A percentile compares a stretch with the other conserved stretches of the same genome.
phyloP scores from a whole-genome alignment of 2,888 invertebrate genomes.

The Caenorhabditis macrosperma region DNA sequence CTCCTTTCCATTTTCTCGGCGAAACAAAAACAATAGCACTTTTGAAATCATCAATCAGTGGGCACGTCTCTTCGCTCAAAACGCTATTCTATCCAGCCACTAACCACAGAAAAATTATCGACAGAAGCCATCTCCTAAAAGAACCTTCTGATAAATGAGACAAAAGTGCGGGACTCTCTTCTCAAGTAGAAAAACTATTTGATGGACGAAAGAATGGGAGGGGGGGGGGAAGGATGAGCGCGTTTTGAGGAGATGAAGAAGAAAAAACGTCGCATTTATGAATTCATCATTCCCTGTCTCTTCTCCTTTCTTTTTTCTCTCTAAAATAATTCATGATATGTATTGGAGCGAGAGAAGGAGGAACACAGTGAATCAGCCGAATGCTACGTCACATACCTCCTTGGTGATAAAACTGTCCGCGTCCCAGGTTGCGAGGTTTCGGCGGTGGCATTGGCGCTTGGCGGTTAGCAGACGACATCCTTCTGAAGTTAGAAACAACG shows the following conservation, averaged over 20 bases:
- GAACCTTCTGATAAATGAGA: conserved; percentile 1
- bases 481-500: neutral
- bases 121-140: neutral
- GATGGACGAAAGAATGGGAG: conserved; percentile 4
- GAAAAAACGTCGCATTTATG: conserved; percentile 13
- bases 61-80: conserved; percentile 1
- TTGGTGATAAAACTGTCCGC: conserved; percentile 51
- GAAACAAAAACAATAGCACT: conserved; percentile 17
- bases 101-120: neutral
- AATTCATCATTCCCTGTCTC: conserved; percentile 27
- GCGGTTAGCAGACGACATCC: conserved; percentile 53
- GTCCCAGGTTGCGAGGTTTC: conserved; percentile 49
- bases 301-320: conserved; percentile 2
- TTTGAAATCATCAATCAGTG: conserved; percentile 24
- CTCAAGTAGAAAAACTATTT: neutral
- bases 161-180: neutral
- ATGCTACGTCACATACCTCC: conserved; percentile 39
- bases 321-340: conserved; percentile 38
- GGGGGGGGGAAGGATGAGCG: conserved; percentile 9
- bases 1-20: conserved; percentile 25
- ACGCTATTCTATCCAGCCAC: neutral
- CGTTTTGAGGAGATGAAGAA: neutral
- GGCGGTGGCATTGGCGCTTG: conserved; percentile 60
- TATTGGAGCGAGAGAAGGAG: neutral
- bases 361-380: neutral